phyloP scores from a whole-genome alignment of 2,113 vertebrate species.

The Protobothrops flavoviridis region DNA sequence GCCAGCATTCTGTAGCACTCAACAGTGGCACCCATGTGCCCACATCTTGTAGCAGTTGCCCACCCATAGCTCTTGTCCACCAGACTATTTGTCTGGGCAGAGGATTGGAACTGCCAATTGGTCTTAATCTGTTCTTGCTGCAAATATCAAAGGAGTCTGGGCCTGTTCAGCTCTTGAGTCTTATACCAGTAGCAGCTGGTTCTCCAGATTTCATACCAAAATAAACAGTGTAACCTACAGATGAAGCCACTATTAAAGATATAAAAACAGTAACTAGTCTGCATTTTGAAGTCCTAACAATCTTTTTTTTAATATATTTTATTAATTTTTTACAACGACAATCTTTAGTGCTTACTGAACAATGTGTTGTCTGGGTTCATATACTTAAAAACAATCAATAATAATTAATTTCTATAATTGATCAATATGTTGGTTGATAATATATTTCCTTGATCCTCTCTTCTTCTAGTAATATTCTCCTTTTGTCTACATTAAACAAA shows the following conservation, averaged over 20 bases:
- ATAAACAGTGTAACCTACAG: background rate
- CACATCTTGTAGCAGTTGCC: background rate
- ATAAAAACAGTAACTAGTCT: background rate
- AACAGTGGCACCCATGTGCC: background rate
- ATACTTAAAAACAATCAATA: too few species aligned
- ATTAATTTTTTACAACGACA: too few species aligned
- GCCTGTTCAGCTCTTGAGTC: background rate
- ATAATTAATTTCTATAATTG: too few species aligned
- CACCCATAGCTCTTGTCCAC: background rate
- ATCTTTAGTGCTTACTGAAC: too few species aligned
- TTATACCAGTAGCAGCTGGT: background rate
- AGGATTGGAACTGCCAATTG: background rate
- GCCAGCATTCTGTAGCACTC: background rate
- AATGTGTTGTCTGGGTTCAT: too few species aligned
- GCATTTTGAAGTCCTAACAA: background rate
- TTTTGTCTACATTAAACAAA: too few species aligned
- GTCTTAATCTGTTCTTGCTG: background rate
- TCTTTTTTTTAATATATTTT: too few species aligned
- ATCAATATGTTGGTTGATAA: too few species aligned
- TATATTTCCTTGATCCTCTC: too few species aligned
- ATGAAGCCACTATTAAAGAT: background rate
- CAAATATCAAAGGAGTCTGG: background rate
- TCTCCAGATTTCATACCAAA: background rate
- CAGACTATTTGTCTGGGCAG: background rate
- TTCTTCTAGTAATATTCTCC: too few species aligned